phyloP scores from a whole-genome alignment of 2,888 invertebrate species.

The Erebia ligea region DNA sequence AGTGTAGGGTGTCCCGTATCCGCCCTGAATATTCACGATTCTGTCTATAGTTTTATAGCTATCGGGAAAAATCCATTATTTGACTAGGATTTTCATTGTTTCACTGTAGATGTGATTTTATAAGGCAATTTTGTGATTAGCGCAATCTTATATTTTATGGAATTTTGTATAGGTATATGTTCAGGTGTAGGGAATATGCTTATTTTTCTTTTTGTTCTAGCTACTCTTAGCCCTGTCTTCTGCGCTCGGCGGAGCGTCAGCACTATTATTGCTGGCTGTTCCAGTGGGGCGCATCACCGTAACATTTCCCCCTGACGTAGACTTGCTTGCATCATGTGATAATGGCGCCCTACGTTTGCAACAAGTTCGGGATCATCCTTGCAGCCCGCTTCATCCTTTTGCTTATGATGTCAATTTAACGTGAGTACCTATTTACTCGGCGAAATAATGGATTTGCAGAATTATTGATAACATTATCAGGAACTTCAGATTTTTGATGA shows the following conservation, averaged over 20 bases:
- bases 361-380: conserved; percentile 76
- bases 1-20: too few species aligned
- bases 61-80: too few species aligned
- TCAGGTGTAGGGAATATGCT: not conserved
- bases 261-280: conserved; percentile 86
- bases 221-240: conserved; percentile 87
- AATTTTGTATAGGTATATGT: too few species aligned
- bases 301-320: conserved; percentile 84
- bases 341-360: conserved; percentile 60
- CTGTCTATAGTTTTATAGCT: too few species aligned
- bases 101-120: too few species aligned
- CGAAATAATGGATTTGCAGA: not conserved
- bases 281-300: conserved; percentile 88
- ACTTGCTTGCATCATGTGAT: conserved; percentile 83
- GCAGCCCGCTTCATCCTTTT: conserved; percentile 72
- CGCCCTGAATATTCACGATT: too few species aligned
- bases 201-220: conserved; percentile 58
- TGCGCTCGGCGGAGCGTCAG: conserved; percentile 85
- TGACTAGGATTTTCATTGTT: too few species aligned
- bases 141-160: too few species aligned
- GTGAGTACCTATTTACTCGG: conserved; percentile 56
- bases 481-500: not conserved
- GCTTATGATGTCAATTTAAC: conserved; percentile 75
- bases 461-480: too few species aligned
- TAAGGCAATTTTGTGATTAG: too few species aligned